Evolutionary conservation across 2,797 vertebrate species (phyloP).

Genomic region (Lagocephalus sceleratus): DNA sequence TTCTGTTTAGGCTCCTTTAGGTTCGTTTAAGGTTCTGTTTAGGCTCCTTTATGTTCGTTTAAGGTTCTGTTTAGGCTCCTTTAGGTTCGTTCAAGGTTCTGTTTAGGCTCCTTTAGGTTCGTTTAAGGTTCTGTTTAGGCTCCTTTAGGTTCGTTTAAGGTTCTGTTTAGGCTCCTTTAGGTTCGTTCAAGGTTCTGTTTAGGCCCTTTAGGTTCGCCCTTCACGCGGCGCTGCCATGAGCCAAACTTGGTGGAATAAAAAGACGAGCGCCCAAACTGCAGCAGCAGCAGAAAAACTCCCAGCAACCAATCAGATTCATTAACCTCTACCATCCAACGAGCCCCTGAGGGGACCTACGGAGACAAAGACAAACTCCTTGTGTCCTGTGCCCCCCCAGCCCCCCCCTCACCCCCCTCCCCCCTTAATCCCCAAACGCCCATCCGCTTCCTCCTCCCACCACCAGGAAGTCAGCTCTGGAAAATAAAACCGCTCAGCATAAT

Average conservation of each 20-base stretch:
- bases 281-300: constrained; percentile 75
- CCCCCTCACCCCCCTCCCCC: constrained; percentile 22
- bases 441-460: constrained; percentile 3
- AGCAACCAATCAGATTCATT: constrained; percentile 78
- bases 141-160: too few relatives aligned
- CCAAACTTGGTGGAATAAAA: constrained; percentile 63
- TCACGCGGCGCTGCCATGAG: constrained; percentile 53
- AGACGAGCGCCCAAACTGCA: constrained; percentile 68
- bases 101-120: too few relatives aligned
- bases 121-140: too few relatives aligned
- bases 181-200: too few relatives aligned
- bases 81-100: too few relatives aligned
- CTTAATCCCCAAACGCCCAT: constrained; percentile 29
- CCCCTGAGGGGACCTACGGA: constrained; percentile 61
- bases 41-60: too few relatives aligned
- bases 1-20: too few relatives aligned
- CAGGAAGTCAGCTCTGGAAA: constrained; percentile 16
- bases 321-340: constrained; percentile 76
- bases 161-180: too few relatives aligned
- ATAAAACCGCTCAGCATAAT: constrained; percentile 5
- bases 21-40: too few relatives aligned
- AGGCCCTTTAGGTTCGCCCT: too few relatives aligned
- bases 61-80: too few relatives aligned
- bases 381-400: constrained; percentile 55
- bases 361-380: constrained; percentile 80